Evolutionary conservation across 2,888 invertebrate genomes (phyloP), one percentile per base, ranked within the genome.

Genomic region (Volucella inflata): DNA sequence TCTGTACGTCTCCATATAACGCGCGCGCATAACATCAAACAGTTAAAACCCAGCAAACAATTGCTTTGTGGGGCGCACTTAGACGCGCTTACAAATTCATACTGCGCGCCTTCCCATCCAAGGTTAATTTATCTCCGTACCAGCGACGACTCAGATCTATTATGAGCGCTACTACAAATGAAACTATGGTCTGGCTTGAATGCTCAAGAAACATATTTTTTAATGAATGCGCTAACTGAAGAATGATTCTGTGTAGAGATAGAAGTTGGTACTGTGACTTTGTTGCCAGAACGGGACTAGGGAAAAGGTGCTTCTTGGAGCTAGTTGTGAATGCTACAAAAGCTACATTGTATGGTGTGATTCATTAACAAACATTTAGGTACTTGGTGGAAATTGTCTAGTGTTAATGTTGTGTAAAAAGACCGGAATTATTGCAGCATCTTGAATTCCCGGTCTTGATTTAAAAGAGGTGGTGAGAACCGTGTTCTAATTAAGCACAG

Each of bases 121-220:
- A 50, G 55, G 84, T 67, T 76, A 85, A 76, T 80, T 85, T 79
- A 80, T 76, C 50, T 59, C 53, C 38, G 21, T 44, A 68, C 55
- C 53, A 72, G 48, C 55, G 82, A 71, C 60, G 72, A 82, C 65
- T 82, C 60, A 72, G 71, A 60, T 80, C 70, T 75, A 59, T 59
- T 71, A 70, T 79, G 75, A 55, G 38, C 14, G 10, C 59, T 51
- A 59, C 74, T 21, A 76, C 42, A 67, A 67, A 79, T 79, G 75
- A 65, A 30, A 71, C 62, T 71, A 57, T 55, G 60, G 79, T 53
- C 64, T 76, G 70, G 75, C 71, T 74, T 67, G 62, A 74, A 83
- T 74, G 78, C 74, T 30, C 51, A 16, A 51, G 44, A 48, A 42
- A 55, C 53, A 67, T 53, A 30, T 51, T 38, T 50, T 55, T 60